These are phyloP conservation scores for Oophaga pumilio DNA, from an alignment of 2,113 vertebrate genomes.

Conservation along the genomic window DNA sequence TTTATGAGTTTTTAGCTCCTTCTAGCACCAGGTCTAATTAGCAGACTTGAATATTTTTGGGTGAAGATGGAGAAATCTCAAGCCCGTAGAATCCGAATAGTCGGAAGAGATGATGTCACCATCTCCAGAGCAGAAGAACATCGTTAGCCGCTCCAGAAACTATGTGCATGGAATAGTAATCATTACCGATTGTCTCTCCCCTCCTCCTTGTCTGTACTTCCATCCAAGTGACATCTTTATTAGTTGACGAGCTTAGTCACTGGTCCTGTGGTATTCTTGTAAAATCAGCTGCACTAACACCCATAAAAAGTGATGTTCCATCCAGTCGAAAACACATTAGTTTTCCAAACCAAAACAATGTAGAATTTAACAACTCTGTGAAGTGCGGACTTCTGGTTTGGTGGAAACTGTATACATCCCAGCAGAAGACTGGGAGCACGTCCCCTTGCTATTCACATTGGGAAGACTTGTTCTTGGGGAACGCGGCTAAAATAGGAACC, in stretches of 20 bases:
- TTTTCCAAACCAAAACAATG: slow-evolving; percentile 6
- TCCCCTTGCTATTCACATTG: not conserved
- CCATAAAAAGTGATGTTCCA: slow-evolving; percentile 21
- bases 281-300: slow-evolving; percentile 14
- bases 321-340: not conserved
- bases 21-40: not conserved
- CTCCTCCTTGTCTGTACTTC: slow-evolving; percentile 4
- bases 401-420: not conserved
- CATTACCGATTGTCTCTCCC: not conserved
- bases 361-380: not conserved
- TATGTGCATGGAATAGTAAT: not conserved
- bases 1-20: not conserved
- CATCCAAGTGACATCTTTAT: slow-evolving; percentile 22
- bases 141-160: not conserved
- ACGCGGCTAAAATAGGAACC: not conserved
- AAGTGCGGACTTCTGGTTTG: not conserved
- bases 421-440: not conserved
- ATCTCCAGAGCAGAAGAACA: not conserved
- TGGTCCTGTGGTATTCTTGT: slow-evolving; percentile 8
- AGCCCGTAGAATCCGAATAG: not conserved
- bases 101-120: not conserved
- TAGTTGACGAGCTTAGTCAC: not conserved
- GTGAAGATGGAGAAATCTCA: not conserved
- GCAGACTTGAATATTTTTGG: too few species aligned
- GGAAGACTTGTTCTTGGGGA: not conserved